Evolutionary conservation across 2,797 vertebrate genomes (phyloP).

Genomic region (Coracias cyanogaster): DNA sequence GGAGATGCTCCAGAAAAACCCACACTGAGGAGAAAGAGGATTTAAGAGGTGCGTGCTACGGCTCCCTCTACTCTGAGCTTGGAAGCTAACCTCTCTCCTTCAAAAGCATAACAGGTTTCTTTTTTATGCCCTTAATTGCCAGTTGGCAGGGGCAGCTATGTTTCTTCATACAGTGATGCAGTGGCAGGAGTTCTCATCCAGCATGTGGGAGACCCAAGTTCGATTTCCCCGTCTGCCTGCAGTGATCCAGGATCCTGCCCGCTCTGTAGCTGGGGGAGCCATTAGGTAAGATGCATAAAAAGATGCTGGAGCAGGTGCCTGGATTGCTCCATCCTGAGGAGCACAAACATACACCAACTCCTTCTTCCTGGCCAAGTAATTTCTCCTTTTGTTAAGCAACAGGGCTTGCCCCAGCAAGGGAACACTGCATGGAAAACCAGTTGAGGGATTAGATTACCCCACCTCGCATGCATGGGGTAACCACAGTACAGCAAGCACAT

Average conservation of each 20-base stretch:
- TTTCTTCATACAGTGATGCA: neutral
- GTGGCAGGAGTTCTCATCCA: neutral
- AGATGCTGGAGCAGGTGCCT: neutral
- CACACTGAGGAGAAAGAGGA: neutral
- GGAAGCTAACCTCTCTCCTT: neutral
- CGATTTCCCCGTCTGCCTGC: neutral
- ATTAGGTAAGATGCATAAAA: neutral
- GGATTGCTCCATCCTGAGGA: neutral
- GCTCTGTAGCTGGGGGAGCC: neutral
- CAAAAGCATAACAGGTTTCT: neutral
- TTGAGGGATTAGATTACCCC: neutral
- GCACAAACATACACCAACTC: neutral
- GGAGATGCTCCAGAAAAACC: neutral
- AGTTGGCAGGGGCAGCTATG: neutral
- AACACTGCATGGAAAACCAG: neutral
- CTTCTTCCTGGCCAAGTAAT: neutral
- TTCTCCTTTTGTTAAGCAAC: neutral
- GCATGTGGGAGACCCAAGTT: neutral
- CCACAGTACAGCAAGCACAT: neutral
- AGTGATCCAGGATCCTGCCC: neutral
- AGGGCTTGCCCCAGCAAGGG: neutral
- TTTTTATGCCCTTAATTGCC: neutral
- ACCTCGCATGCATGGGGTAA: rapidly evolving
- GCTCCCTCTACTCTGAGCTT: neutral
- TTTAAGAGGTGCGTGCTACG: neutral